Base-by-base conservation (phyloP, 2,888 invertebrate species). In the Drosophila falleni region DNA sequence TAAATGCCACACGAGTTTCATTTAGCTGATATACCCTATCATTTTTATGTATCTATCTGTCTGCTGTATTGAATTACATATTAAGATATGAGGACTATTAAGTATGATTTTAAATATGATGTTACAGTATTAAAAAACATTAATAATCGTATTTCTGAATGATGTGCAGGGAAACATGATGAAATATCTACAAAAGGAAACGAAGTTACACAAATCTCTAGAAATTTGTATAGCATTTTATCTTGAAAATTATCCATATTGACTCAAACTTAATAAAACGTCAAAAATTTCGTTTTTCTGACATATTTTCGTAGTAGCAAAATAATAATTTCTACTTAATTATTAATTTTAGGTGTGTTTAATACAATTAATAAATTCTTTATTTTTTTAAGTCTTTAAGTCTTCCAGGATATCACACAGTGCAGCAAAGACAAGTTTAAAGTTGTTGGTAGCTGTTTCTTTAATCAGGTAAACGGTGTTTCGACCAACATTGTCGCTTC, bases 381-480 rank as follows among this genome's bases (percentile, higher is more conserved):
- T 26, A 5, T 35, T 13, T 16, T 19, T 19, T 1, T 1, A 2
- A n/a, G n/a, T n/a, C 23, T 23, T 23, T 3, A 23, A 23, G 9
- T 11, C n/a, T 33, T 42, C 10, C 29, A 65, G 68, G 68, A 31
- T 68, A 68, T 53, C 29, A 9, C 3, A 9, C 13, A 15, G 19
- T 19, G 10, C 5, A 46, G 19, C 51, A 53, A 1, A 9, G 1
- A 11, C 11, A 2, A 29, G 11, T 10, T 13, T 26, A 2, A 29
- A 65, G 3, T 51, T 74, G 49, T 31, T 39, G 49, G 26, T 49
- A 6, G 55, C 55, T 53, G 61, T 73, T 69, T 13, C 15, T 55
- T 68, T 65, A 76, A 75, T 75, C 67, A 76, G 66, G 44, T 54
- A 16, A 49, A 65, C 23, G 26, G 19, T 26, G 47, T 46, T 55